Percentiles rank a stretch among this genome's conserved stretches.
These are phyloP conservation scores for Ceyx margarethae DNA, from an alignment of 2,113 vertebrate genomes.

Conservation along the genomic window DNA sequence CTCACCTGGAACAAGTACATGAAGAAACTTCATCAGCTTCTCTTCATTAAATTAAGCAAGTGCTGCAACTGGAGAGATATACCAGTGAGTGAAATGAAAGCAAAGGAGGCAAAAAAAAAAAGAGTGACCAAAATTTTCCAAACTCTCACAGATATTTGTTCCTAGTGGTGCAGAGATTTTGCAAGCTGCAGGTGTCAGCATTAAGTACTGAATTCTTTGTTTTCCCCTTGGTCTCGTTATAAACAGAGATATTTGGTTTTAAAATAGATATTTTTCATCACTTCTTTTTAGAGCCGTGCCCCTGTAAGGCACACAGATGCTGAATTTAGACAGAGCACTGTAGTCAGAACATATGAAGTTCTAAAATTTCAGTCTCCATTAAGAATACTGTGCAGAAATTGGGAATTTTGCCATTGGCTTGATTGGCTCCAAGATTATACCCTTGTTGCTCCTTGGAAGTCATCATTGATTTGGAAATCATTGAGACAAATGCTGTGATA, in stretches of 20 bases:
- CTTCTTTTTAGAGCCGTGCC: not conserved
- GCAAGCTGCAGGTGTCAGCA: slow-evolving; percentile 31
- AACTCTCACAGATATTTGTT: not conserved
- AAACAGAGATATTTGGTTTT: not conserved
- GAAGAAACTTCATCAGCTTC: not conserved
- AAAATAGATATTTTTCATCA: slow-evolving; percentile 37
- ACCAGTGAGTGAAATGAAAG: not conserved
- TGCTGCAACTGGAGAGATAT: not conserved
- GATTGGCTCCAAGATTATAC: not conserved
- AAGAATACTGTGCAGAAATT: not conserved
- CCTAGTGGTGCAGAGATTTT: slow-evolving; percentile 12
- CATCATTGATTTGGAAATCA: slow-evolving; percentile 47
- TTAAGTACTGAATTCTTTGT: not conserved
- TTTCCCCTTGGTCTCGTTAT: slow-evolving; percentile 26
- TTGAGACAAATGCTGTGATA: slow-evolving; percentile 61
- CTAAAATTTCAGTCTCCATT: not conserved
- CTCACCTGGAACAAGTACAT: slow-evolving; percentile 6
- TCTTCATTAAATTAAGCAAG: not conserved
- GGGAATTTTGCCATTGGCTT: slow-evolving; percentile 34
- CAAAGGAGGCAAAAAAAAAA: not conserved
- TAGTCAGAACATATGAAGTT: not conserved
- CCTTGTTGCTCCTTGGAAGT: slow-evolving; percentile 37
- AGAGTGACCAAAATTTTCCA: not conserved
- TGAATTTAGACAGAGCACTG: not conserved
- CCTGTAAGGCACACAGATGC: not conserved